Base-by-base conservation (phyloP, 2,113 vertebrate species). In the Atrichornis clamosus region DNA sequence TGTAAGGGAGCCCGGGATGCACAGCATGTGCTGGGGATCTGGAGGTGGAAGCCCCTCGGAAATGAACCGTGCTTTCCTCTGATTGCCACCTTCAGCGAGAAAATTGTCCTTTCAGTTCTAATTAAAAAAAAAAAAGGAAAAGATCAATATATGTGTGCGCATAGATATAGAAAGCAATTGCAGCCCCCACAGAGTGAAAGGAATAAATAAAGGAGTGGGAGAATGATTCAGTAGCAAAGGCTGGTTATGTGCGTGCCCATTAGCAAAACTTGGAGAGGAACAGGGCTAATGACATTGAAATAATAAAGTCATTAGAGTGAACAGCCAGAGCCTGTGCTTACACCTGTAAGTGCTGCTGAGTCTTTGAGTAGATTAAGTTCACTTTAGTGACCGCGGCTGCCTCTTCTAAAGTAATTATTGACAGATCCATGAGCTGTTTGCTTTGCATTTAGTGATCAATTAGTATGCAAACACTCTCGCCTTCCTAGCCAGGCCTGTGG, bases 231-330 rank as follows among this genome's bases (percentile, higher is more conserved):
- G 78, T 91, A 84, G 87, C 97, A 95, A 84, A 68, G 32, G 46
- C 86, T 96, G 87, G 74, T 90, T 95, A 86, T 93, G 55, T 84
- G 42, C 7, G 15, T 87, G 96, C 95, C 97, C 96, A 98, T 97
- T 98, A 98, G 97, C 95, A 76, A 78, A 97, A 97, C 93, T 92
- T 90, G 75, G 87, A 84, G 94, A 94, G 94, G 93, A 98, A 87
- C 11, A 44, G 91, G 90, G 88, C 91, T 97, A 97, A 97, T 97
- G 98, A 97, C 87, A 95, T 28, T 42, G 94, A 96, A 96, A 96
- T 97, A 97, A 97, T 97, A 95, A 87, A 87, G 86, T 97, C 97
- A 97, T 98, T 98, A 98, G 87, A 81, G 93, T 95, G 95, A 97
- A 94, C 95, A 96, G 89, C 95, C 94, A 91, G 96, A 97, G 95